A percentile compares a stretch with the other conserved stretches of the same genome.
phyloP scores from a whole-genome alignment of 1,140 invertebrate species.

The Caenorhabditis inopinata region DNA sequence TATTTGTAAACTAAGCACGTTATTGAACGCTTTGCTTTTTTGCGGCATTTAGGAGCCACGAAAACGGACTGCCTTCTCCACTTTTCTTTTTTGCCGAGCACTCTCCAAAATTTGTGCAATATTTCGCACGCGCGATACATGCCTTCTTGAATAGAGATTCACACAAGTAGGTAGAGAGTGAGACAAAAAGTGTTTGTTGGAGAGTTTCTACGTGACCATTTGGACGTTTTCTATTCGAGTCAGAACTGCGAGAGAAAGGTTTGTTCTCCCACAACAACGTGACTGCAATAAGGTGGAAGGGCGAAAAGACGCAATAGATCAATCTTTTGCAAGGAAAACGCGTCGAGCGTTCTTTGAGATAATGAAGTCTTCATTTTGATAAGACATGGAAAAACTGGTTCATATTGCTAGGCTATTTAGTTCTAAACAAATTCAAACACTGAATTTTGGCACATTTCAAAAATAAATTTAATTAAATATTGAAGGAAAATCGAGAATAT shows the following conservation, averaged over 20 bases:
- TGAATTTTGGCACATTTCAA: too few relatives aligned
- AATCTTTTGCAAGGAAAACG: too few relatives aligned
- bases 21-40: not conserved
- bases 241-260: too few relatives aligned
- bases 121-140: not conserved
- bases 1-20: not conserved
- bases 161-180: not conserved
- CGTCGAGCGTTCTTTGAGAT: too few relatives aligned
- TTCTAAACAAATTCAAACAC: too few relatives aligned
- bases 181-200: not conserved
- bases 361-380: too few relatives aligned
- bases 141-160: not conserved
- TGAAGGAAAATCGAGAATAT: too few relatives aligned
- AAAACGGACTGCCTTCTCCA: constrained; percentile 20
- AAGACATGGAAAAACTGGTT: too few relatives aligned
- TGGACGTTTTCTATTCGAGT: not conserved
- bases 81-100: not conserved
- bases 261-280: too few relatives aligned
- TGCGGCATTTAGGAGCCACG: not conserved
- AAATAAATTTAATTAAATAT: too few relatives aligned
- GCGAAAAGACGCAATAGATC: not conserved
- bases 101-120: not conserved
- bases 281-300: not conserved
- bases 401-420: too few relatives aligned
- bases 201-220: not conserved